Evolutionary conservation across 2,888 invertebrate species (phyloP).

Genomic region (Venustoraphidia nigricollis): DNA sequence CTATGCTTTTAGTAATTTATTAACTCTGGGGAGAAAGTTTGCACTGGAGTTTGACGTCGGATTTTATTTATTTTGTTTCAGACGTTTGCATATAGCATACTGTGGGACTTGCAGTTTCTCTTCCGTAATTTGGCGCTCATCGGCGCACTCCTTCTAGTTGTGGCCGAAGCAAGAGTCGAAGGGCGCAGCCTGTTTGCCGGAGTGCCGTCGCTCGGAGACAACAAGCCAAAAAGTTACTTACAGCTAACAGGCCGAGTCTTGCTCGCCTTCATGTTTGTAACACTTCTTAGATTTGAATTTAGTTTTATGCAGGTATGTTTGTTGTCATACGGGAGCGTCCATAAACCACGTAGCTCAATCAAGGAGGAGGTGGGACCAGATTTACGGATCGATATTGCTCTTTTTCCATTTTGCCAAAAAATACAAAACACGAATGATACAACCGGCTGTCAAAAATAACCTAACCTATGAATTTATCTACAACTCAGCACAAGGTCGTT

Average conservation of each 20-base stretch:
- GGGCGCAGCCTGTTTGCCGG: slow-evolving; percentile 94
- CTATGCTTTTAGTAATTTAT: too few relatives aligned
- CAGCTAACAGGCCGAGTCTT: slow-evolving; percentile 91
- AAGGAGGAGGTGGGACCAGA: too few relatives aligned
- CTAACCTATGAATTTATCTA: too few relatives aligned
- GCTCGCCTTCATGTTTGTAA: slow-evolving; percentile 97
- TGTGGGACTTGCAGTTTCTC: slow-evolving; percentile 96
- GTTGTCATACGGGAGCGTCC: slow-evolving; percentile 1
- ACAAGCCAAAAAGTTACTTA: slow-evolving; percentile 91
- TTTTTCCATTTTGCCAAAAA: too few relatives aligned
- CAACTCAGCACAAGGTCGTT: too few relatives aligned
- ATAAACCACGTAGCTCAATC: too few relatives aligned
- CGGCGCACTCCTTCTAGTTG: slow-evolving; percentile 86
- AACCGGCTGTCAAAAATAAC: too few relatives aligned
- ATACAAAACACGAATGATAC: too few relatives aligned
- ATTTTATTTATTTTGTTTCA: slow-evolving; percentile 25
- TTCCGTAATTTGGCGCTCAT: slow-evolving; percentile 92
- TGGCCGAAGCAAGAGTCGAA: slow-evolving; percentile 92
- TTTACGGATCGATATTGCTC: too few relatives aligned
- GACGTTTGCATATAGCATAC: slow-evolving; percentile 90
- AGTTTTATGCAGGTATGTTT: slow-evolving; percentile 64
- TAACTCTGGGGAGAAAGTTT: too few relatives aligned
- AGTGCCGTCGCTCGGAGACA: slow-evolving; percentile 80
- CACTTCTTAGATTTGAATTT: slow-evolving; percentile 84
- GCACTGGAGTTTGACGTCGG: too few relatives aligned